phyloP scores from a whole-genome alignment of 2,888 invertebrate species.

The Hirtodrosophila cameraria region DNA sequence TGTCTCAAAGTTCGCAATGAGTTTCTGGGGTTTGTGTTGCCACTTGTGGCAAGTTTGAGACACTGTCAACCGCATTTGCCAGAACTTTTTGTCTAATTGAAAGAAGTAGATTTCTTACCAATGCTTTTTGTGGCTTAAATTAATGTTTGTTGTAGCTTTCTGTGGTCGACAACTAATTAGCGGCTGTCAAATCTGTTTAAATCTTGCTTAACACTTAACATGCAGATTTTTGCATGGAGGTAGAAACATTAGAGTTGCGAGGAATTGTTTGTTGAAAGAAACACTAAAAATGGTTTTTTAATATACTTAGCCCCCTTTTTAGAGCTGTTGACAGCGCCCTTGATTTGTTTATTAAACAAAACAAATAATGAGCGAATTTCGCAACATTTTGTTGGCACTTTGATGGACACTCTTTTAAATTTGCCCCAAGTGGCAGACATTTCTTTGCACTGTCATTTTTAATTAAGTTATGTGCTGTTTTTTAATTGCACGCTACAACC shows the following conservation, averaged over 20 bases:
- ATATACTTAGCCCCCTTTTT: too few species aligned
- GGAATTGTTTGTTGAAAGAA: slow-evolving; percentile 34
- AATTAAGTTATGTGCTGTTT: slow-evolving; percentile 59
- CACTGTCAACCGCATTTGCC: slow-evolving; percentile 3
- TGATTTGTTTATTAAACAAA: too few species aligned
- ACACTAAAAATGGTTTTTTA: slow-evolving; percentile 1
- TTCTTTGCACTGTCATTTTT: slow-evolving; percentile 33
- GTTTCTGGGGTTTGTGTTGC: background rate
- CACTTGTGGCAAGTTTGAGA: slow-evolving; percentile 17
- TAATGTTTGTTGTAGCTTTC: slow-evolving; percentile 25
- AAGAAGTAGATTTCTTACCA: slow-evolving; percentile 55
- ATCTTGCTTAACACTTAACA: slow-evolving; percentile 19
- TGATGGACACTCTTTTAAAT: slow-evolving; percentile 31
- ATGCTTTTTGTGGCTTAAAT: slow-evolving; percentile 49
- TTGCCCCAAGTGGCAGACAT: slow-evolving; percentile 25
- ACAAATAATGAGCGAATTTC: slow-evolving; percentile 27
- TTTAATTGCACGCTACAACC: slow-evolving; percentile 65
- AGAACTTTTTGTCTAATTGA: slow-evolving; percentile 59
- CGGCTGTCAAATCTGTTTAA: slow-evolving; percentile 38
- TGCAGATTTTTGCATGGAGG: too few species aligned
- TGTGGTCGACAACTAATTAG: slow-evolving; percentile 56
- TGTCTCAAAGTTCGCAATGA: slow-evolving; percentile 1
- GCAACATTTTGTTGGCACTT: slow-evolving; percentile 13
- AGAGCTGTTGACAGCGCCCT: background rate
- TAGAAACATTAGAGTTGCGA: too few species aligned